Base-by-base conservation (phyloP, 2,797 vertebrate species). In the Knipowitschia caucasica region DNA sequence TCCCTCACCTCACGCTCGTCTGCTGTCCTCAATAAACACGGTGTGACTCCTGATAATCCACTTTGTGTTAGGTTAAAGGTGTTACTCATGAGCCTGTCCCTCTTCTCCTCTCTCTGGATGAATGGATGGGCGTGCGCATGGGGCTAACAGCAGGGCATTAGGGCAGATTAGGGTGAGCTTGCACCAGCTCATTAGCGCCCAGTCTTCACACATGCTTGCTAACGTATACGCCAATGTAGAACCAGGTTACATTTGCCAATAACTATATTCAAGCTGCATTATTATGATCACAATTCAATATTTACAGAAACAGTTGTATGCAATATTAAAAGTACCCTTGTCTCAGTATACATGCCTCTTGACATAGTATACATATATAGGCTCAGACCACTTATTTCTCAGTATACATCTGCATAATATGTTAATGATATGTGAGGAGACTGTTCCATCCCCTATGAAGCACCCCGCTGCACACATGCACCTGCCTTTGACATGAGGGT, bases 1-100 rank as follows among this genome's bases (percentile, higher is more conserved):
- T n/a, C n/a, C n/a, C n/a, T n/a, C n/a, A n/a, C n/a, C n/a, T n/a
- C n/a, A 12, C 15, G 14, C n/a, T 17, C 15, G 3, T 3, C 1
- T 5, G n/a, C 35, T 36, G 35, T 1, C 35, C 35, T 36, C n/a
- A 36, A 17, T 9, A 7, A 5, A 20, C 27, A 30, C 27, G 10
- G 39, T 40, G 46, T 64, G 65, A n/a, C n/a, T n/a, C n/a, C n/a
- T n/a, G n/a, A 51, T 83, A 85, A 89, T 86, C 73, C 63, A 64
- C 20, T 44, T 5, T 62, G 72, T 66, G 75, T 62, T 56, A 50
- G 60, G 65, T 75, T 76, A 78, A 67, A 46, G 64, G 50, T 64
- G 46, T 64, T 34, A 69, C 59, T 82, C 69, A 86, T 88, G 86
- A 84, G 56, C 69, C 58, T 3, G 21, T 38, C 54, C 62, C 30